phyloP scores from a whole-genome alignment of 35 echinoderm and acorn worm species.

The Strongylocentrotus purpuratus region DNA sequence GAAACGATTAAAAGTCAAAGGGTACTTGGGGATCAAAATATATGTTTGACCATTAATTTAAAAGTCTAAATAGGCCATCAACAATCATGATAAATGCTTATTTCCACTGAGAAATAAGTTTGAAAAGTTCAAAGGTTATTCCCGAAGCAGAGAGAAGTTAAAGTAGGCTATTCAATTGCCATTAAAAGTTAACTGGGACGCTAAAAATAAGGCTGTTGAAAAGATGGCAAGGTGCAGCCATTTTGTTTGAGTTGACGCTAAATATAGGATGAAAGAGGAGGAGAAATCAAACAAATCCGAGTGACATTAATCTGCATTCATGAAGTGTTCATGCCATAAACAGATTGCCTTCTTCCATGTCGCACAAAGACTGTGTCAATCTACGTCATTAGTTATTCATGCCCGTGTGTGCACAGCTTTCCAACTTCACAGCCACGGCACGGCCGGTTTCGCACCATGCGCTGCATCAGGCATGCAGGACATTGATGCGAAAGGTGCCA shows the following conservation, averaged over 20 bases:
- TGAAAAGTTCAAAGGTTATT: background rate
- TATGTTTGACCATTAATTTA: too few relatives aligned
- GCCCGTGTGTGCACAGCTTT: background rate
- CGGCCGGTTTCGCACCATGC: background rate
- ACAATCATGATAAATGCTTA: too few relatives aligned
- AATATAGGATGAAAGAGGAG: background rate
- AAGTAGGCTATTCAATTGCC: background rate
- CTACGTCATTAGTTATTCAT: constrained; percentile 3
- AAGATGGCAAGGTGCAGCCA: background rate
- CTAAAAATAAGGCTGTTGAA: background rate
- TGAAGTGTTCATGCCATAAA: background rate
- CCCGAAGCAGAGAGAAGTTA: background rate
- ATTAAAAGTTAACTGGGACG: background rate
- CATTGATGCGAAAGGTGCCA: background rate
- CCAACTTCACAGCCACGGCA: background rate
- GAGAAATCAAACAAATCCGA: background rate
- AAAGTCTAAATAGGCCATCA: too few relatives aligned
- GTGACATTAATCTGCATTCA: background rate
- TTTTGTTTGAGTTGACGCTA: background rate
- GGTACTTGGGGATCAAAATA: too few relatives aligned
- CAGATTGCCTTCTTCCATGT: background rate
- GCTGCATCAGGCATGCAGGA: background rate
- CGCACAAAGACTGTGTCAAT: background rate
- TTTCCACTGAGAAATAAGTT: too few relatives aligned
- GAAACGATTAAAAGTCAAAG: too few relatives aligned